Evolutionary conservation across 2,113 vertebrate genomes (phyloP).

Genomic region (Coryphaenoides rupestris): DNA sequence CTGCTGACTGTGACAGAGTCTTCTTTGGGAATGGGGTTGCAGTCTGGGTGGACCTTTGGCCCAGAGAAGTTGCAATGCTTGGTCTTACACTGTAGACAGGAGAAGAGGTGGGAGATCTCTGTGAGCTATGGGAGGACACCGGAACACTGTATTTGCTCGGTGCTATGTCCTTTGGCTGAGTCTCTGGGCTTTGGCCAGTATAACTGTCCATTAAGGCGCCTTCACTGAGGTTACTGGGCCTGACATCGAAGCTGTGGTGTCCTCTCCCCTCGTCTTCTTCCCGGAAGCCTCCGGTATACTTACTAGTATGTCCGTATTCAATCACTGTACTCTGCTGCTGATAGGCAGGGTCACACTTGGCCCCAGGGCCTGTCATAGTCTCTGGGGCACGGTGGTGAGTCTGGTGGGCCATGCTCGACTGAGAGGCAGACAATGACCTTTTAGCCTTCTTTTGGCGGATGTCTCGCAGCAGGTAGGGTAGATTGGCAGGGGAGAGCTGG

Average conservation of each 20-base stretch:
- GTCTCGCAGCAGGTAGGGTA: slow-evolving; percentile 88
- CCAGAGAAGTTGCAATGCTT: slow-evolving; percentile 1
- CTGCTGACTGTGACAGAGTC: neutral
- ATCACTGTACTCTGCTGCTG: slow-evolving; percentile 82
- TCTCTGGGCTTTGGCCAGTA: slow-evolving; percentile 36
- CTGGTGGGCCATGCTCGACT: slow-evolving; percentile 15
- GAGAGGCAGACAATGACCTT: slow-evolving; percentile 42
- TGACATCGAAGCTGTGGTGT: neutral
- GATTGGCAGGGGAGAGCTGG: slow-evolving; percentile 87
- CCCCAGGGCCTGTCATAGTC: neutral
- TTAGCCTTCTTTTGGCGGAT: slow-evolving; percentile 85
- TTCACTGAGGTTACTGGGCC: slow-evolving; percentile 4
- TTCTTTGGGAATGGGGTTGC: neutral
- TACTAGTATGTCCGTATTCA: slow-evolving; percentile 89
- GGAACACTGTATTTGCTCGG: slow-evolving; percentile 24
- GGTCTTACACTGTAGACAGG: slow-evolving; percentile 8
- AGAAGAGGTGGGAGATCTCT: neutral
- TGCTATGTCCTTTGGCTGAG: slow-evolving; percentile 48
- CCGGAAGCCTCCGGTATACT: slow-evolving; percentile 73
- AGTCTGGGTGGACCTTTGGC: fast-evolving
- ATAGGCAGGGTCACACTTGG: slow-evolving; percentile 12
- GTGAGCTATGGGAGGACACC: slow-evolving; percentile 15
- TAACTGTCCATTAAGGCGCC: neutral
- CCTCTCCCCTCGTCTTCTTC: slow-evolving; percentile 49
- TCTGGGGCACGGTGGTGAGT: neutral